Evolutionary conservation across 1,140 invertebrate species (phyloP).

Genomic region (Halesus radiatus): DNA sequence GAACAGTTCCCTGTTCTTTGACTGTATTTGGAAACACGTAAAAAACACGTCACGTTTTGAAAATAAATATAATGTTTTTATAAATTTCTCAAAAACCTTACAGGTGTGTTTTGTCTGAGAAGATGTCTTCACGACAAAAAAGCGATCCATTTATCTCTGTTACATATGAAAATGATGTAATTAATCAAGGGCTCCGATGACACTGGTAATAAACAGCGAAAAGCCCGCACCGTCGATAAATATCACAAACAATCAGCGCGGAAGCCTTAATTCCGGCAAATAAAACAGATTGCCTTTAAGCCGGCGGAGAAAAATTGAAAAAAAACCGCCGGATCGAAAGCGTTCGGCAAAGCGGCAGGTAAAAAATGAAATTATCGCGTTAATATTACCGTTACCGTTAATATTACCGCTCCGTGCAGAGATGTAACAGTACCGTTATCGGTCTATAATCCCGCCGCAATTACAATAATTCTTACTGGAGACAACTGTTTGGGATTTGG

Average conservation of each 20-base stretch:
- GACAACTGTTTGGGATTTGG: conserved; percentile 49
- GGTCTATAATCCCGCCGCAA: conserved; percentile 55
- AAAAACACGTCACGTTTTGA: no score
- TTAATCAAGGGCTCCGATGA: conserved; percentile 55
- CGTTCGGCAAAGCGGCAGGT: conserved; percentile 17
- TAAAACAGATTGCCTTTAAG: conserved; percentile 56
- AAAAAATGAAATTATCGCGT: conserved; percentile 56
- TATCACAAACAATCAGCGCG: conserved; percentile 56
- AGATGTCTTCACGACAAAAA: no score
- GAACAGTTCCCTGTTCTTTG: no score
- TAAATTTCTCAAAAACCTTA: no score
- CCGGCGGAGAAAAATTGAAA: conserved; percentile 54
- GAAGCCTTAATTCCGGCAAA: conserved; percentile 56
- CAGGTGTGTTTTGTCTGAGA: no score
- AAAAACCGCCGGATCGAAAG: conserved; percentile 40
- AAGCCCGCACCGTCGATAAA: conserved; percentile 54
- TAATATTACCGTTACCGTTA: conserved; percentile 53
- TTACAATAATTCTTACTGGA: conserved; percentile 58
- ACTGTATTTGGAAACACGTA: no score
- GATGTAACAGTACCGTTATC: conserved; percentile 56
- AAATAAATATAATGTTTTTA: no score
- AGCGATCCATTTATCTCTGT: no score
- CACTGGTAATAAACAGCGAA: conserved; percentile 54
- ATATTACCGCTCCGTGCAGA: conserved; percentile 50
- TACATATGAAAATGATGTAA: conserved; percentile 3